phyloP scores from a whole-genome alignment of 2,888 invertebrate genomes.

The Ferdinandea cuprea region DNA sequence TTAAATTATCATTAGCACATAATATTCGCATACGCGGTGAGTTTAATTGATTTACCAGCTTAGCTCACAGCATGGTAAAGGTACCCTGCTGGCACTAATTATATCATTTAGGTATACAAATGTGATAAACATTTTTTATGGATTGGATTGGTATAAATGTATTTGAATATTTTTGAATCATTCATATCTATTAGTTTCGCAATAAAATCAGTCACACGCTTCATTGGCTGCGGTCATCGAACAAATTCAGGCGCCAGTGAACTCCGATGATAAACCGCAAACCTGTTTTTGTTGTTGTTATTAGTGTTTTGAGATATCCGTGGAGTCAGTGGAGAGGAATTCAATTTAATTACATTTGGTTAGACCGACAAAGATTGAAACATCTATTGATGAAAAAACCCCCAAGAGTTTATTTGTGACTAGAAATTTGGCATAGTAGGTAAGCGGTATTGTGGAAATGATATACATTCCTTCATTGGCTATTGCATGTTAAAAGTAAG shows the following conservation, averaged over 20 bases:
- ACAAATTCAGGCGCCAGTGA: constrained; percentile 1
- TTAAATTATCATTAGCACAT: constrained; percentile 24
- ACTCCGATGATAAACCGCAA: constrained; percentile 3
- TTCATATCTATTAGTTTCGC: not conserved
- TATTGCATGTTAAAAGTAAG: too few species aligned
- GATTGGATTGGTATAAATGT: not conserved
- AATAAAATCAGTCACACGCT: constrained; percentile 1
- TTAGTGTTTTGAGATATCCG: not conserved
- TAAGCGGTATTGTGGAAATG: too few species aligned
- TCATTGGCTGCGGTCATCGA: not conserved
- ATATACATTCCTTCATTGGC: too few species aligned
- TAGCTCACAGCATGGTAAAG: constrained; percentile 22
- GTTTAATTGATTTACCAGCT: constrained; percentile 23
- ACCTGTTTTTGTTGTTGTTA: not conserved
- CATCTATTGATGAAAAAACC: too few species aligned
- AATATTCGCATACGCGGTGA: not conserved
- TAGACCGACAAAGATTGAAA: too few species aligned
- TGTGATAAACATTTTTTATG: constrained; percentile 10
- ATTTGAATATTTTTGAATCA: too few species aligned
- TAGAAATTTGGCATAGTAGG: too few species aligned
- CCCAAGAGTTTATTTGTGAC: too few species aligned
- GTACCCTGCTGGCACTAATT: constrained; percentile 10
- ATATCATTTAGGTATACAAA: constrained; percentile 19
- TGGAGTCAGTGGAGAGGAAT: not conserved
- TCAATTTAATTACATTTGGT: not conserved